Evolutionary conservation across 2,113 vertebrate genomes (phyloP).

Genomic region (Erinaceus europaeus): DNA sequence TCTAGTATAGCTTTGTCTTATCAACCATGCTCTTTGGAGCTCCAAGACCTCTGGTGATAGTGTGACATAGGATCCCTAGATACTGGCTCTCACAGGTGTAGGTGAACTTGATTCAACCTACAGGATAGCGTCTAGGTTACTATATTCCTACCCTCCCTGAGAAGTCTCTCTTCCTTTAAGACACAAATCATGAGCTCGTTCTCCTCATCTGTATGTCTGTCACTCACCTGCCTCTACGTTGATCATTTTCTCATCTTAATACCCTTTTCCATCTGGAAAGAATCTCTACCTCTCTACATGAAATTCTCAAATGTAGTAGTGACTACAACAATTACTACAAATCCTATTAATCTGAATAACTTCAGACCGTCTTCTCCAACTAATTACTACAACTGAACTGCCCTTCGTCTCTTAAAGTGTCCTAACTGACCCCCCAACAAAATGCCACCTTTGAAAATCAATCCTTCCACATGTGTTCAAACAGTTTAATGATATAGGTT

Average conservation of each 20-base stretch:
- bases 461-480: background rate
- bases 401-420: background rate
- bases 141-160: background rate
- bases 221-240: background rate
- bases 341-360: background rate
- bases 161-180: background rate
- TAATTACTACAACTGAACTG: background rate
- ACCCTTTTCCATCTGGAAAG: background rate
- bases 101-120: background rate
- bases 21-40: background rate
- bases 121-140: background rate
- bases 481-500: background rate
- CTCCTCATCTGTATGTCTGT: background rate
- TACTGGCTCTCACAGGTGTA: background rate
- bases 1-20: background rate
- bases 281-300: background rate
- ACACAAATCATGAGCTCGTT: background rate
- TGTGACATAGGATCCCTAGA: background rate
- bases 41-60: too few species aligned
- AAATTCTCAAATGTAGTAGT: background rate
- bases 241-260: background rate
- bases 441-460: background rate
- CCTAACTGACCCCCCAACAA: background rate
- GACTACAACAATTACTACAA: background rate
- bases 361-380: background rate